Percentiles rank a stretch among this genome's conserved stretches.
Conservation (phyloP, 2,113 vertebrate genomes). For the Chelonoidis abingdonii region DNA sequence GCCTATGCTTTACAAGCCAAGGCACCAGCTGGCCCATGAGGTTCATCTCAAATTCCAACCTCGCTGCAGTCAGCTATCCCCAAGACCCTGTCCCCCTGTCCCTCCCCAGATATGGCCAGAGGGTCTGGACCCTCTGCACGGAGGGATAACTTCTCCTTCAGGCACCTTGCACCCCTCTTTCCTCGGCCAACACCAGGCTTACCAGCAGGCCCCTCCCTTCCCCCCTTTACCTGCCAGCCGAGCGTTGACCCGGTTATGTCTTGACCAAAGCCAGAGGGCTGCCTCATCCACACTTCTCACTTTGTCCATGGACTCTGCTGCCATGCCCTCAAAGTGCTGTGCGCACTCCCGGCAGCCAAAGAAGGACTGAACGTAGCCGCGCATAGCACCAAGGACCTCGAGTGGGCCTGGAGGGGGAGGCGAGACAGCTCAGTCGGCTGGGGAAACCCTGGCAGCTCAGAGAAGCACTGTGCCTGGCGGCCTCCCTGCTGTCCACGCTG, state of each 20-base stretch:
- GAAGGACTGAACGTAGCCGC: constrained; percentile 85
- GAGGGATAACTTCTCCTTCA: not conserved
- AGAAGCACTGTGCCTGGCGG: not conserved
- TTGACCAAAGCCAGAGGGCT: constrained; percentile 90
- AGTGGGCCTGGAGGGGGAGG: constrained; percentile 69
- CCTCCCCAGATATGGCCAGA: not conserved
- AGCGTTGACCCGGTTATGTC: constrained; percentile 92
- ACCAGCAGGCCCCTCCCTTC: not conserved
- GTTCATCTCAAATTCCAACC: not conserved
- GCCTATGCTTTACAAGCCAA: not conserved
- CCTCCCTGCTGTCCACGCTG: not conserved
- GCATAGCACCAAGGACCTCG: constrained; percentile 87
- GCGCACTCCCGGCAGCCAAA: constrained; percentile 91
- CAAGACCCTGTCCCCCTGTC: not conserved
- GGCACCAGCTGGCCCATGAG: not conserved
- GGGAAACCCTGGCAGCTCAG: not conserved
- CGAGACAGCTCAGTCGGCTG: not conserved
- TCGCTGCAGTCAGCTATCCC: accelerated
- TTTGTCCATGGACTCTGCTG: constrained; percentile 74
- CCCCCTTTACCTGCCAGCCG: constrained; percentile 87
- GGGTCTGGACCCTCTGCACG: too few relatives aligned
- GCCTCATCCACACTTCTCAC: constrained; percentile 70
- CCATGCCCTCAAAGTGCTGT: constrained; percentile 91
- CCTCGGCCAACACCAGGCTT: not conserved
- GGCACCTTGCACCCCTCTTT: not conserved